Conservation (phyloP, 2,113 vertebrate species). For the Bos javanicus region DNA sequence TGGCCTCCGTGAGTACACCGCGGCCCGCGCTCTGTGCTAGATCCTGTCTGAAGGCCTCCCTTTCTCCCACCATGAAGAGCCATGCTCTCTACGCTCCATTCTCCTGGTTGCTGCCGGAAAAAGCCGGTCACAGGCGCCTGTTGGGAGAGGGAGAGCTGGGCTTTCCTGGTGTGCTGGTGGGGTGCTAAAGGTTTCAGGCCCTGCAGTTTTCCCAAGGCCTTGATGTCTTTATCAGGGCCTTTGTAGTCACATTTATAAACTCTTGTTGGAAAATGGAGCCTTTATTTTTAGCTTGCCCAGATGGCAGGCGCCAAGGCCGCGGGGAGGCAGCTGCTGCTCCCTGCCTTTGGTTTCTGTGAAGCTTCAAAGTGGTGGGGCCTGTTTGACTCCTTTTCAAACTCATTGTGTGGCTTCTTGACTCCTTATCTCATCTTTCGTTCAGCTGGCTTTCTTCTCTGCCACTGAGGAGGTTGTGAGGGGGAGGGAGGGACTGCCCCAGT, state of each 20-base stretch:
- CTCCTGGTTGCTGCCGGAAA: neutral
- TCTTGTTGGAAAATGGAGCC: neutral
- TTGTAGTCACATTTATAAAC: neutral
- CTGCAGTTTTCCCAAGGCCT: rapidly evolving
- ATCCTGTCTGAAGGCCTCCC: neutral
- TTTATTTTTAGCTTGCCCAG: neutral
- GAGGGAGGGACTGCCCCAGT: neutral
- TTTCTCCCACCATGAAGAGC: neutral
- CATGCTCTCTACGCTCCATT: rapidly evolving
- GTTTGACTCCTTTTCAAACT: rapidly evolving
- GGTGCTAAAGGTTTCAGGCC: neutral
- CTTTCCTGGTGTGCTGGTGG: neutral
- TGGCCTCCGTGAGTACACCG: rapidly evolving
- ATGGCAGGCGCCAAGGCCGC: neutral
- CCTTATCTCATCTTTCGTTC: neutral
- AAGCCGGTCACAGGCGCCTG: neutral
- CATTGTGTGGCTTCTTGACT: rapidly evolving
- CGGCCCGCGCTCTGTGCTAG: rapidly evolving
- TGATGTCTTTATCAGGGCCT: neutral
- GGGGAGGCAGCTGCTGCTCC: neutral
- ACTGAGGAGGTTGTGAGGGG: neutral
- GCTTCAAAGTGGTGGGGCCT: neutral
- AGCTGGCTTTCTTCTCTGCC: neutral
- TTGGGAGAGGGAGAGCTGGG: neutral
- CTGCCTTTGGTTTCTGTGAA: rapidly evolving